These are phyloP conservation scores for Eilema depressum DNA, from an alignment of 2,888 invertebrate species.

Conservation along the genomic window DNA sequence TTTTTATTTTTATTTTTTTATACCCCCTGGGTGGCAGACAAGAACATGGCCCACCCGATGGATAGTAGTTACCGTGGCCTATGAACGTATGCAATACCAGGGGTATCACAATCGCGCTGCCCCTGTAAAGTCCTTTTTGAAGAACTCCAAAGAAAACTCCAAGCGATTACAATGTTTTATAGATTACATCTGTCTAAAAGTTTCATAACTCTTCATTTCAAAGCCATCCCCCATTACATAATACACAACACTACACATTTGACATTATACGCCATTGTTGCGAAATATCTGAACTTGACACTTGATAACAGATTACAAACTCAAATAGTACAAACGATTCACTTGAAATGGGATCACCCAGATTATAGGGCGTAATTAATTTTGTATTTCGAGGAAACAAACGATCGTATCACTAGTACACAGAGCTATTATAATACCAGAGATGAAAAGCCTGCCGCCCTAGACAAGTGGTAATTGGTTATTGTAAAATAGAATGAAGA, in stretches of 20 bases:
- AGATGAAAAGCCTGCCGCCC: too few species aligned
- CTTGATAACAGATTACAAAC: not conserved
- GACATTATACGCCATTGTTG: not conserved
- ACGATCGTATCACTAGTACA: not conserved
- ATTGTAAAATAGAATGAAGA: too few species aligned
- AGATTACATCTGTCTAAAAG: not conserved
- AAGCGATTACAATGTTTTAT: too few species aligned
- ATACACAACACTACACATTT: not conserved
- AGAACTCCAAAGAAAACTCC: too few species aligned
- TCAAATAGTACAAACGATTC: not conserved
- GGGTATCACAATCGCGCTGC: too few species aligned
- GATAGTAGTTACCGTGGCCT: too few species aligned
- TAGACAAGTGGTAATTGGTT: too few species aligned
- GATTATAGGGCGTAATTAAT: not conserved
- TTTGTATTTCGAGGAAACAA: conserved; percentile 1
- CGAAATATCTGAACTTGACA: conserved; percentile 4
- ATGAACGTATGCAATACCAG: too few species aligned
- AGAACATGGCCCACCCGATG: too few species aligned
- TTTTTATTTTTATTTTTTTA: too few species aligned
- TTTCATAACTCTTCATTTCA: not conserved
- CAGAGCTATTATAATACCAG: not conserved
- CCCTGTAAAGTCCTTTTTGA: too few species aligned
- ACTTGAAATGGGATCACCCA: not conserved
- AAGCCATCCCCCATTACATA: not conserved
- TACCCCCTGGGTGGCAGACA: too few species aligned